phyloP scores from a whole-genome alignment of 2,113 vertebrate species.

The Pygoscelis antarcticus region DNA sequence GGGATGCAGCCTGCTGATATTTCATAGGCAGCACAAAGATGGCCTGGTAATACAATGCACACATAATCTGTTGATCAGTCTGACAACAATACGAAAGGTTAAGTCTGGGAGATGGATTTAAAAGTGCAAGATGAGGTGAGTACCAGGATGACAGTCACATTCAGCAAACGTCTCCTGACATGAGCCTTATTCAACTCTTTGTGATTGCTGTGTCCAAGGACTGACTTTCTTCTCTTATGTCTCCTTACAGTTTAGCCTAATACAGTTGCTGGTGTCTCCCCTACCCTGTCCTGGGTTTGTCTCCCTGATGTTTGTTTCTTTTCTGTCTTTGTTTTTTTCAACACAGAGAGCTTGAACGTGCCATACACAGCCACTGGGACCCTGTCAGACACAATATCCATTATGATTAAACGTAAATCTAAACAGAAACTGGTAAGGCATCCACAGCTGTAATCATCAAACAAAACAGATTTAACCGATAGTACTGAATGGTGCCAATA shows the following conservation, averaged over 20 bases:
- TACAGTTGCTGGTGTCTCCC: not conserved
- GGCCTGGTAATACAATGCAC: not conserved
- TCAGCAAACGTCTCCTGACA: not conserved
- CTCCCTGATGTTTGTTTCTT: not conserved
- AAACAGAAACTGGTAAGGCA: not conserved
- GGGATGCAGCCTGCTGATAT: not conserved
- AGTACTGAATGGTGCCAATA: not conserved
- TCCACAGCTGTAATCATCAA: not conserved
- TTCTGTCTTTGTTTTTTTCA: not conserved
- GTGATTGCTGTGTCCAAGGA: not conserved
- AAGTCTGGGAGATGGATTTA: not conserved
- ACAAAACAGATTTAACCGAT: not conserved
- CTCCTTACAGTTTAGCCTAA: not conserved
- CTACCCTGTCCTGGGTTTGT: not conserved
- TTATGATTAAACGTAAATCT: not conserved
- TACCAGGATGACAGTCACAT: not conserved
- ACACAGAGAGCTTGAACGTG: not conserved
- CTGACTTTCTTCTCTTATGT: not conserved
- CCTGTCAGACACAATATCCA: not conserved
- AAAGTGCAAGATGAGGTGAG: not conserved
- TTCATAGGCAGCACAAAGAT: not conserved
- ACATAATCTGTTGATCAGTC: conserved; percentile 24
- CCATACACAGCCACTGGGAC: not conserved
- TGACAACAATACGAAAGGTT: not conserved
- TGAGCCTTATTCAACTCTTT: not conserved